Conservation (phyloP, 2,113 vertebrate genomes). For the Phyllostomus hastatus region DNA sequence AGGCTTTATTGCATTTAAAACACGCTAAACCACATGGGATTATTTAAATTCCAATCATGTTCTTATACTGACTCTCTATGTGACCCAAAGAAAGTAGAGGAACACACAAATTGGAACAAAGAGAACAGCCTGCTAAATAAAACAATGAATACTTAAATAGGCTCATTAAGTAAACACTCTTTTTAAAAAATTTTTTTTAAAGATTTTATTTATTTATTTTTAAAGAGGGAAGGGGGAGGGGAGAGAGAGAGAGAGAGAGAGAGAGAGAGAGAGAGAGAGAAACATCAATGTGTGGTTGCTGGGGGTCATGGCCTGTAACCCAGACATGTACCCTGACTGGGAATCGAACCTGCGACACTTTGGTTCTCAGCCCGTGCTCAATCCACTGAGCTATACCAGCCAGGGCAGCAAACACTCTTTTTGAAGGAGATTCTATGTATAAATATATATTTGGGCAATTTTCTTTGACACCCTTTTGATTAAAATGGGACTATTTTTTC, state of each 20-base stretch:
- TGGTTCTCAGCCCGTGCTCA: no score
- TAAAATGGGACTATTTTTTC: neutral
- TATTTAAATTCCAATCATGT: neutral
- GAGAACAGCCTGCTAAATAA: neutral
- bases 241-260: no score
- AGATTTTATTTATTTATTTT: no score
- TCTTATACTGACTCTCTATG: neutral
- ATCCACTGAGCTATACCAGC: no score
- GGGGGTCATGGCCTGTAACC: no score
- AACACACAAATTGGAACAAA: neutral
- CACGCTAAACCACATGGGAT: neutral
- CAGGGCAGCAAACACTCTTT: neutral
- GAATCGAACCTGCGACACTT: no score
- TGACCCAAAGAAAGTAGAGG: constrained; percentile 3
- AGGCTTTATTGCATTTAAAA: neutral
- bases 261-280: no score
- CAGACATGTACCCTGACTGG: no score
- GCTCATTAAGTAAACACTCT: neutral
- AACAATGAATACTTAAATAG: neutral
- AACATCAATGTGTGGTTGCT: no score
- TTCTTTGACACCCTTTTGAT: neutral
- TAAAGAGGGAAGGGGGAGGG: no score
- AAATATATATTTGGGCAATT: neutral
- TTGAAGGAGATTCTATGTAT: neutral
- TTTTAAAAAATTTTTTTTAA: no score